Evolutionary conservation across 2,888 invertebrate genomes (phyloP).

Genomic region (Drosophila mulleri): DNA sequence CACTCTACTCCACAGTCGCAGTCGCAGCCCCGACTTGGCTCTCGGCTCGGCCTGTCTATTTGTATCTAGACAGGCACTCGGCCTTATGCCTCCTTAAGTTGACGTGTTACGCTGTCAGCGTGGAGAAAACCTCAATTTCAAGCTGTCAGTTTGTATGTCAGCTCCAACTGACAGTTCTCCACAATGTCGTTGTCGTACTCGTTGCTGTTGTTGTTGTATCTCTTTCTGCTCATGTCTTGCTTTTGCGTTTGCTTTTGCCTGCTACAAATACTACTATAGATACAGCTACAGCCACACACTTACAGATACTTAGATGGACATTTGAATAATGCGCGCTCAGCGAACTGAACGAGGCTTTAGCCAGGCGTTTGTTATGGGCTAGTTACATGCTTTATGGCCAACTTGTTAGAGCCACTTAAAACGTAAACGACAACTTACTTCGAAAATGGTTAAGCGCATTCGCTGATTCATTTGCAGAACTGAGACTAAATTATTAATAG

Average conservation of each 20-base stretch:
- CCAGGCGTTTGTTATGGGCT: constrained; percentile 25
- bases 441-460: constrained; percentile 3
- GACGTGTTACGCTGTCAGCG: constrained; percentile 81
- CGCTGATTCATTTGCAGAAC: constrained; percentile 15
- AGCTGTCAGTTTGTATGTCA: constrained; percentile 84
- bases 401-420: constrained; percentile 31
- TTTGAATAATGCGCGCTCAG: constrained; percentile 70
- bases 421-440: constrained; percentile 39
- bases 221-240: constrained; percentile 41
- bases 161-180: constrained; percentile 84
- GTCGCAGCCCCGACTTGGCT: constrained; percentile 24
- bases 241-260: constrained; percentile 23
- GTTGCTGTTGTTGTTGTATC: constrained; percentile 41
- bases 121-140: constrained; percentile 83
- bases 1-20: too few species aligned
- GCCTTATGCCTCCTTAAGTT: constrained; percentile 80
- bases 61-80: constrained; percentile 80
- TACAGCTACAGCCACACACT: constrained; percentile 29
- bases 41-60: constrained; percentile 68
- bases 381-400: constrained; percentile 42
- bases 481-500: background rate
- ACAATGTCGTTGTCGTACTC: constrained; percentile 59
- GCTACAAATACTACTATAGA: constrained; percentile 11
- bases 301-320: constrained; percentile 68
- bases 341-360: constrained; percentile 24